Conservation (phyloP, 2,888 invertebrate genomes). For the Lasioglossum figueresi region DNA sequence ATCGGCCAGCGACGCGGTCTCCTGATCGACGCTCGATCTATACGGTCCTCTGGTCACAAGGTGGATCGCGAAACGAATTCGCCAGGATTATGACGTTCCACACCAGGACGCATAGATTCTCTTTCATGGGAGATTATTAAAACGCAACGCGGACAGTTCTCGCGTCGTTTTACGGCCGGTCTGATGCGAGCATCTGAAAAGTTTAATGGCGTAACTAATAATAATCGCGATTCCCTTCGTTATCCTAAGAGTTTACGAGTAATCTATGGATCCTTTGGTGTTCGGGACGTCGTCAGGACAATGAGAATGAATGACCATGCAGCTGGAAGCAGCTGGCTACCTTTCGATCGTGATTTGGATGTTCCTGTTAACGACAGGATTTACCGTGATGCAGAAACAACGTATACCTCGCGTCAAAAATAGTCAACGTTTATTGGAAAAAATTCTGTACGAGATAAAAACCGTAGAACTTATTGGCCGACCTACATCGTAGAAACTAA, state of each 20-base stretch:
- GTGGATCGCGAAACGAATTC: constrained; percentile 41
- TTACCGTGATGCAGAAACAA: not conserved
- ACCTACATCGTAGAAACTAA: not conserved
- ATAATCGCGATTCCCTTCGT: constrained; percentile 22
- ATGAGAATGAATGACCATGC: not conserved
- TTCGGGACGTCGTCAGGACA: not conserved
- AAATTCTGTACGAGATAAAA: not conserved
- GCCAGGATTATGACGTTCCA: constrained; percentile 55
- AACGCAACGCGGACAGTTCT: not conserved
- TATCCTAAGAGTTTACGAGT: not conserved
- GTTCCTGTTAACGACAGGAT: not conserved
- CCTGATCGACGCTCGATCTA: constrained; percentile 52
- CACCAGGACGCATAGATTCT: constrained; percentile 28
- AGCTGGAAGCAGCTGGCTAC: not conserved
- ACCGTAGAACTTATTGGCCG: not conserved
- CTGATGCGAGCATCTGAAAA: constrained; percentile 6
- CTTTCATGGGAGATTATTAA: not conserved
- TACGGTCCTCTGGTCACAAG: not conserved
- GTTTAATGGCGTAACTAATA: constrained; percentile 23
- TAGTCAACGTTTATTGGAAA: not conserved
- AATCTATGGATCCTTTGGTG: not conserved
- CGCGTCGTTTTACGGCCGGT: constrained; percentile 13
- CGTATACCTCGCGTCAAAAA: not conserved
- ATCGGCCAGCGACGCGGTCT: constrained; percentile 34
- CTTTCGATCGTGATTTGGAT: not conserved